Conservation (phyloP, 2,113 vertebrate species). For the Tupaia chinensis region DNA sequence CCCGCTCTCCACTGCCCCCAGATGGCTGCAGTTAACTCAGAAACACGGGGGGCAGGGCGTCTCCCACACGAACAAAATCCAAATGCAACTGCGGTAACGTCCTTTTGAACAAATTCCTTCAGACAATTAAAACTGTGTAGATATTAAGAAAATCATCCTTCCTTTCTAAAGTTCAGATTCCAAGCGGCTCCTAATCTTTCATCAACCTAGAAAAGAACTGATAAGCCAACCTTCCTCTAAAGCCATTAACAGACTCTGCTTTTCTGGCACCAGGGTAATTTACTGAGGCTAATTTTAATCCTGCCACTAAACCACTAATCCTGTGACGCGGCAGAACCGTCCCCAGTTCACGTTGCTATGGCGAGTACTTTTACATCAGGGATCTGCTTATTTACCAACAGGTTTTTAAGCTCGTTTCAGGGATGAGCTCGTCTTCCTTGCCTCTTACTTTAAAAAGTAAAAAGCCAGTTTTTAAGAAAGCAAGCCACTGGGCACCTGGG, state of each 20-base stretch:
- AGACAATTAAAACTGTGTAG: background rate
- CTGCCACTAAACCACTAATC: constrained; percentile 88
- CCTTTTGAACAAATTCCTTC: background rate
- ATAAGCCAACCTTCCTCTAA: constrained; percentile 84
- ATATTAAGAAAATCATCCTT: constrained; percentile 37
- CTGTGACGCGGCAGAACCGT: constrained; percentile 83
- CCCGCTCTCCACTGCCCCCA: background rate
- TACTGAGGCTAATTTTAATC: constrained; percentile 86
- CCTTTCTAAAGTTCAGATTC: constrained; percentile 58
- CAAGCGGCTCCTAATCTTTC: constrained; percentile 81
- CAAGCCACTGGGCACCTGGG: constrained; percentile 76
- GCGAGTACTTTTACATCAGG: constrained; percentile 49
- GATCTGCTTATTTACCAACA: constrained; percentile 72
- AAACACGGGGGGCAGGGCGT: accelerated
- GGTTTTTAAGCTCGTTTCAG: constrained; percentile 60
- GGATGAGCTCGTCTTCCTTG: constrained; percentile 54
- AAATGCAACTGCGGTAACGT: background rate
- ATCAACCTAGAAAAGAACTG: constrained; percentile 85
- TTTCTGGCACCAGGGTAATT: constrained; percentile 85
- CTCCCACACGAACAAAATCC: background rate
- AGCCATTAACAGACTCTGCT: constrained; percentile 83
- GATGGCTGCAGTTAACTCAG: background rate
- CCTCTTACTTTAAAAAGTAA: constrained; percentile 79
- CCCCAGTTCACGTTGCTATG: constrained; percentile 76
- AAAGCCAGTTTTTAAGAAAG: constrained; percentile 76